Evolutionary conservation across 2,888 invertebrate species (phyloP), one percentile per base, ranked within the genome.

Genomic region (Hecatera dysodea): DNA sequence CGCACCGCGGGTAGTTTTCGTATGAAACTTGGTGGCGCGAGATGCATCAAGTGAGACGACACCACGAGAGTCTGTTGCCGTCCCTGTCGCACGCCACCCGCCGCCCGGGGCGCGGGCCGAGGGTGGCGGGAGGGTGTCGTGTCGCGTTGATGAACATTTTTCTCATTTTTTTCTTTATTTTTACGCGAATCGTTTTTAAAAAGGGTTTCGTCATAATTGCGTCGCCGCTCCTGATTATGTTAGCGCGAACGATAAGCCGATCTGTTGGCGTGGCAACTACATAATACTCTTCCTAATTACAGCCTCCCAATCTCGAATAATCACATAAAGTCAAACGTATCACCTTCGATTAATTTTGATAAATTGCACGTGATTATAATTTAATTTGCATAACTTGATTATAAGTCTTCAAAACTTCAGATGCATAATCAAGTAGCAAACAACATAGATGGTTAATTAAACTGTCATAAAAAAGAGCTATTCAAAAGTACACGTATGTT

Each of bases 141-240:
- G 96, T 95, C 95, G 95, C 95, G 96, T 95, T 96, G 95, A 96
- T 95, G 95, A 95, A 95, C 95, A 95, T 95, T 96, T 95, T 95
- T 95, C 94, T 94, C 94, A 91, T 94, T 94, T 95, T 76, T 95
- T 95, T 93, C 92, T 93, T 94, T 94, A 93, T 95, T 95, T 94
- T 94, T 90, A 93, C 93, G 94, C 94, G 95, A 96, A 95, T 95
- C 95, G 95, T 93, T 96, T 95, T 95, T 95, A 95, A 96, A 90
- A 91, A 95, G 95, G 95, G 95, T 95, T 95, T 94, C 94, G 92
- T 95, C 95, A 96, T 96, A 95, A 95, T 96, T 94, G 94, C 95
- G 92, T 93, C 92, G 92, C 89, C 90, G 90, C 90, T 91, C 85
- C 88, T 93, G 93, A 95, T 95, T 94, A 95, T 93, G 92, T 93